Percentiles rank a stretch among this genome's conserved stretches.
phyloP scores from a whole-genome alignment of 2,888 invertebrate genomes.

The Ditula angustiorana region DNA sequence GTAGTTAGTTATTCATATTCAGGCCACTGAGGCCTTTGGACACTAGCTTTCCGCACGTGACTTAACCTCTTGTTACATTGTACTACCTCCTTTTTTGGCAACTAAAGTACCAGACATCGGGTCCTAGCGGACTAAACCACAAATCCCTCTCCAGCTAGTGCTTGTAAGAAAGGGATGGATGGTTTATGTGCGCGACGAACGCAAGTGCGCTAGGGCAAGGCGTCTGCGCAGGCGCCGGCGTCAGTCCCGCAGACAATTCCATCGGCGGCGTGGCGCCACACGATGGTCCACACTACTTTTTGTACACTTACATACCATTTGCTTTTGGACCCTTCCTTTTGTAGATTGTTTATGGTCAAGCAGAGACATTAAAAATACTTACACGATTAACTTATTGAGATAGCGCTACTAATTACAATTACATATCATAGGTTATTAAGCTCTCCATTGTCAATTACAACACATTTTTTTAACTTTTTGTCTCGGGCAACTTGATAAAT shows the following conservation, averaged over 20 bases:
- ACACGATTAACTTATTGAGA: neutral
- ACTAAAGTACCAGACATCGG: too few species aligned
- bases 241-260: conserved; percentile 25
- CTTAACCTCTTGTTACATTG: too few species aligned
- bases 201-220: neutral
- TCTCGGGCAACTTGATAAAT: conserved; percentile 14
- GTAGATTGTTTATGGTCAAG: conserved; percentile 28
- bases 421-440: conserved; percentile 10
- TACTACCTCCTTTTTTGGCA: too few species aligned
- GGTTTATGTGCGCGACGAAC: neutral
- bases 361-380: neutral
- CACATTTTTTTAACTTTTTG: conserved; percentile 2
- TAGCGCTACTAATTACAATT: conserved; percentile 10
- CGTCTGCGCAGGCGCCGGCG: conserved; percentile 5
- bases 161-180: neutral
- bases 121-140: too few species aligned
- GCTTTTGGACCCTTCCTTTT: conserved; percentile 22
- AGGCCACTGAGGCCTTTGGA: too few species aligned
- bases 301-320: conserved; percentile 37
- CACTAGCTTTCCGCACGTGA: too few species aligned
- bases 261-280: conserved; percentile 38
- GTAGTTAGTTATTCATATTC: too few species aligned
- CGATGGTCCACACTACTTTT: conserved; percentile 36
- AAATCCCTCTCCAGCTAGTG: neutral
- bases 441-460: conserved; percentile 16